phyloP scores from a whole-genome alignment of 2,888 invertebrate species.

The Barypeithes pellucidus region DNA sequence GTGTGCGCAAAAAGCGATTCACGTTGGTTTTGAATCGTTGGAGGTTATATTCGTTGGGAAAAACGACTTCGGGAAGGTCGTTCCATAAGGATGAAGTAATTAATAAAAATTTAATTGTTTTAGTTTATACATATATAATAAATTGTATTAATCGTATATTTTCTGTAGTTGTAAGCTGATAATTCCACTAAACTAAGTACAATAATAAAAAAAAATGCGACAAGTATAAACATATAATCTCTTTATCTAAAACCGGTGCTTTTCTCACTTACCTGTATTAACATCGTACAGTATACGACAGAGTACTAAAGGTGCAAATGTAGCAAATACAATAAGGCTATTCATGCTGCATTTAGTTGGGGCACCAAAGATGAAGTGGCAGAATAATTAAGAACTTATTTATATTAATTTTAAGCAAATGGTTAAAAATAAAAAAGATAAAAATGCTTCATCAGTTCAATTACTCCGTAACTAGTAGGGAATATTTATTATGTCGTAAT shows the following conservation, averaged over 20 bases:
- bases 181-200: constrained; percentile 1
- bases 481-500: constrained; percentile 6
- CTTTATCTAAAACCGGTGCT: not conserved
- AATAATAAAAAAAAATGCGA: not conserved
- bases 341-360: constrained; percentile 1
- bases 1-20: too few relatives aligned
- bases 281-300: constrained; percentile 1
- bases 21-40: too few relatives aligned
- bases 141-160: not conserved
- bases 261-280: not conserved
- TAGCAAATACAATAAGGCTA: not conserved
- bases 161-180: not conserved
- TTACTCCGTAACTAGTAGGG: not conserved
- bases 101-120: too few relatives aligned
- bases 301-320: constrained; percentile 5
- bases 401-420: not conserved
- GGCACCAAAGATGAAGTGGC: not conserved
- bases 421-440: not conserved
- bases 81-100: too few relatives aligned
- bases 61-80: too few relatives aligned
- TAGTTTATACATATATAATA: too few relatives aligned
- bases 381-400: not conserved
- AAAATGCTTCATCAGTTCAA: not conserved
- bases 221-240: not conserved
- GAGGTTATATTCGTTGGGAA: too few relatives aligned